These are phyloP conservation scores for Monomorium pharaonis DNA, from an alignment of 1,140 invertebrate genomes.

Conservation along the genomic window DNA sequence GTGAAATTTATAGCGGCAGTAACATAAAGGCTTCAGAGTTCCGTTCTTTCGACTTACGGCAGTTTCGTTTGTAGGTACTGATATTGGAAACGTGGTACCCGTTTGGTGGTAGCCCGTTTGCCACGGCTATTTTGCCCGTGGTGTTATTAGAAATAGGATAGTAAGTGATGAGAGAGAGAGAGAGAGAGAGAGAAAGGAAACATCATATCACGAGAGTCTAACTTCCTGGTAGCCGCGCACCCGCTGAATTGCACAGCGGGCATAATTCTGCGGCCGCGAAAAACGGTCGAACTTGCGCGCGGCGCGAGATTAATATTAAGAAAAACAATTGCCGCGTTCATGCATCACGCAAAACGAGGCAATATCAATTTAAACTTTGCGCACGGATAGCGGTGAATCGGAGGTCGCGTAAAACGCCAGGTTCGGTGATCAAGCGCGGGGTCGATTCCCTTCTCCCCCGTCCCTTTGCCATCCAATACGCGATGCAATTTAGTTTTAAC, in stretches of 20 bases:
- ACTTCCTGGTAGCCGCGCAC: conserved; percentile 21
- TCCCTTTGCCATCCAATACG: not conserved
- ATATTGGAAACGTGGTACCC: not conserved
- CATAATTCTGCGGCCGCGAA: conserved; percentile 22
- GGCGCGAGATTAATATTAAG: conserved; percentile 57
- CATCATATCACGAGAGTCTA: not conserved
- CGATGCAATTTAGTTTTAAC: conserved; percentile 8
- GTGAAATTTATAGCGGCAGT: conserved; percentile 26
- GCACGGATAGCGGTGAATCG: not conserved
- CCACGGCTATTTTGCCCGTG: not conserved
- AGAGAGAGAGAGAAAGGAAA: not conserved
- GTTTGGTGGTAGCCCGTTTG: too few relatives aligned
- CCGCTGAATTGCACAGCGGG: conserved; percentile 6
- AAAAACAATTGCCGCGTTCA: conserved; percentile 53
- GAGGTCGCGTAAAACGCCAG: conserved; percentile 25
- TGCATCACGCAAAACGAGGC: conserved; percentile 7
- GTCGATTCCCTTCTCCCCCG: too few relatives aligned
- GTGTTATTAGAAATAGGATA: not conserved
- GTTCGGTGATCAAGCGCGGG: conserved; percentile 6
- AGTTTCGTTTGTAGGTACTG: not conserved
- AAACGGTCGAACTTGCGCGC: conserved; percentile 42
- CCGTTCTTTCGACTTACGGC: conserved; percentile 3
- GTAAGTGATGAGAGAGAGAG: not conserved
- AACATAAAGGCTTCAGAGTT: not conserved
- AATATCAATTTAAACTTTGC: conserved; percentile 62